phyloP scores from a whole-genome alignment of 1,140 invertebrate genomes.

The Cecropterus lyciades region DNA sequence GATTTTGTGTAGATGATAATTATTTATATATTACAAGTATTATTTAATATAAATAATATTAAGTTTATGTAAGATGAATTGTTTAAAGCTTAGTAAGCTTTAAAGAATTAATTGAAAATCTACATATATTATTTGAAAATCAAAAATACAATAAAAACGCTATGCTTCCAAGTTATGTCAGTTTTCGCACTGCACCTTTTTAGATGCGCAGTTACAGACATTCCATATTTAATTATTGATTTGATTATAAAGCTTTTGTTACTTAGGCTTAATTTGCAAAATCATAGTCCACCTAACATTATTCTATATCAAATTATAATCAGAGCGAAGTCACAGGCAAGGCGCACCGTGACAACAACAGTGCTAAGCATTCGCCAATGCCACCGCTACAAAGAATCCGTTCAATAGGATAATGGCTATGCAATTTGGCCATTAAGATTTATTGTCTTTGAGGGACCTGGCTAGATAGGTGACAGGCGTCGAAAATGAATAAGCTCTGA shows the following conservation, averaged over 20 bases:
- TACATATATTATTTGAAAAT: no score
- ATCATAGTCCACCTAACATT: neutral
- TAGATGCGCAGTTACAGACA: no score
- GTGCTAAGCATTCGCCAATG: constrained; percentile 18
- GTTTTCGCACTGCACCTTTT: no score
- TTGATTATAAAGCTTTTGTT: no score
- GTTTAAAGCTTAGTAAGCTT: no score
- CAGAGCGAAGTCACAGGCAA: neutral
- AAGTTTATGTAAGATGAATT: neutral
- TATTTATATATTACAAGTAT: neutral
- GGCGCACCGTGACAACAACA: neutral
- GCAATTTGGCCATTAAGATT: constrained; percentile 52
- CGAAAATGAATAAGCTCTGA: constrained; percentile 6
- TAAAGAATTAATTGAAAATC: no score
- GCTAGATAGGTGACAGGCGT: constrained; percentile 17
- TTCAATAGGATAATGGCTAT: constrained; percentile 59
- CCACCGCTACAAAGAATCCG: constrained; percentile 12
- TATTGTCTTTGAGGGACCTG: constrained; percentile 31
- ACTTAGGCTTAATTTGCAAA: no score
- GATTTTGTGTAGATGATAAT: neutral
- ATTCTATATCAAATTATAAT: neutral
- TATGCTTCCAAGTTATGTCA: no score
- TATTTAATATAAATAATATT: no score
- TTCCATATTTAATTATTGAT: no score
- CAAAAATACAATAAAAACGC: no score